Conservation (phyloP, 92 coral and sea anemone genomes). For the Phenganax stokvisi region DNA sequence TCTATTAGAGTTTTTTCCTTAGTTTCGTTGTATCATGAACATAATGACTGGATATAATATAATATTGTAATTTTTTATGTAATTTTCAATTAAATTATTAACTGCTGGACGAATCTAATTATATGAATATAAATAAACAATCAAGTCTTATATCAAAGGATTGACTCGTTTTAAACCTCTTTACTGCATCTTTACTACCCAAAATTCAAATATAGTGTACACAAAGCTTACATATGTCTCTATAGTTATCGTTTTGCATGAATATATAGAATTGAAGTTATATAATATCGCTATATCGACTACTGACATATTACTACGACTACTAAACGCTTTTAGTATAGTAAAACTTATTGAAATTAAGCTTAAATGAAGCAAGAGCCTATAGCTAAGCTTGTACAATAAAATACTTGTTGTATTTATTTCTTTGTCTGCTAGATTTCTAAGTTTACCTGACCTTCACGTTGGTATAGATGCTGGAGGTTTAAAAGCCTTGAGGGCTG, state of each 20-base stretch:
- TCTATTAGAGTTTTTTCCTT: background rate
- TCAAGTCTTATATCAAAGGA: background rate
- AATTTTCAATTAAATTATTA: background rate
- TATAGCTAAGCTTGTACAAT: background rate
- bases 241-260: too few species aligned
- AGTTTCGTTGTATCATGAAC: background rate
- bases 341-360: background rate
- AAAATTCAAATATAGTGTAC: background rate
- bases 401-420: background rate
- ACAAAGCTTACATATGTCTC: background rate
- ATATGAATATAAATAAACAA: constrained; percentile 14
- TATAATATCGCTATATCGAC: too few species aligned
- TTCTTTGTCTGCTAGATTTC: constrained; percentile 48
- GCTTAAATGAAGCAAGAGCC: background rate
- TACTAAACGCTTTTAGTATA: too few species aligned
- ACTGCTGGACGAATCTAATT: background rate
- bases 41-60: background rate
- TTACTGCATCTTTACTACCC: too few species aligned
- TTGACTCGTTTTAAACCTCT: background rate
- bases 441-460: constrained; percentile 89
- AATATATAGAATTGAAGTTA: too few species aligned
- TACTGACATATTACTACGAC: too few species aligned
- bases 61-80: background rate
- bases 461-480: constrained; percentile 84
- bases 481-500: constrained; percentile 96